Percentiles rank a stretch among this genome's conserved stretches.
Conservation (phyloP, 2,888 invertebrate genomes). For the Chaitophorus viminalis region DNA sequence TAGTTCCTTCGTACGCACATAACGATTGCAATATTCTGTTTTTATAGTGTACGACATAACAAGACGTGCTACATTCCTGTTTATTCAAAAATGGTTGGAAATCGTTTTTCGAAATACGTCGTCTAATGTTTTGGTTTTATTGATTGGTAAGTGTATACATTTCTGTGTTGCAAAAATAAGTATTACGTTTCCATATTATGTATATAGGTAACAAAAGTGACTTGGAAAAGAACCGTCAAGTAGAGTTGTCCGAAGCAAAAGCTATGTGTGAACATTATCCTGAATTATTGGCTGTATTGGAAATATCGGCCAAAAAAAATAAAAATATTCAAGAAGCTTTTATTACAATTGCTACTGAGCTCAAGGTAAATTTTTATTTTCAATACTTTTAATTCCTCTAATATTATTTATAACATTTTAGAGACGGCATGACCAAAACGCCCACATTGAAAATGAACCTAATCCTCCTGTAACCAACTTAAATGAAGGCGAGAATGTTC, state of each 20-base stretch:
- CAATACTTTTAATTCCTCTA: background rate
- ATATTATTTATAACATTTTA: slow-evolving; percentile 68
- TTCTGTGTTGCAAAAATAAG: background rate
- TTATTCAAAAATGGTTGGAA: slow-evolving; percentile 93
- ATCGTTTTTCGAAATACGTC: slow-evolving; percentile 95
- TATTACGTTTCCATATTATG: slow-evolving; percentile 35
- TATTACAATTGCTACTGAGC: slow-evolving; percentile 83
- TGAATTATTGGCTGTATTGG: slow-evolving; percentile 86
- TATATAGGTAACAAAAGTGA: slow-evolving; percentile 86
- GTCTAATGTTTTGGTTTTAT: slow-evolving; percentile 86
- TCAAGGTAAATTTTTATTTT: slow-evolving; percentile 74
- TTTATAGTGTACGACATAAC: slow-evolving; percentile 91
- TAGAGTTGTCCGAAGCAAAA: slow-evolving; percentile 86
- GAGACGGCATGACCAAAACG: slow-evolving; percentile 80
- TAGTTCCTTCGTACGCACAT: background rate
- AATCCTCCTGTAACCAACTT: slow-evolving; percentile 76
- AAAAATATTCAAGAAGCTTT: slow-evolving; percentile 91
- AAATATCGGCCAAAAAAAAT: slow-evolving; percentile 91
- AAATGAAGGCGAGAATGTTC: slow-evolving; percentile 77
- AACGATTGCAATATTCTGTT: slow-evolving; percentile 56
- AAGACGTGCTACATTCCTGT: slow-evolving; percentile 89
- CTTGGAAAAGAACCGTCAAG: slow-evolving; percentile 81
- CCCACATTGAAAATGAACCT: slow-evolving; percentile 71
- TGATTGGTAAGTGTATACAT: slow-evolving; percentile 76
- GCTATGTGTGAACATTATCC: slow-evolving; percentile 86